Percentiles rank a stretch among this genome's conserved stretches.
These are phyloP conservation scores for Embidobia sp. DNA, from an alignment of 2,888 invertebrate genomes.

Conservation along the genomic window DNA sequence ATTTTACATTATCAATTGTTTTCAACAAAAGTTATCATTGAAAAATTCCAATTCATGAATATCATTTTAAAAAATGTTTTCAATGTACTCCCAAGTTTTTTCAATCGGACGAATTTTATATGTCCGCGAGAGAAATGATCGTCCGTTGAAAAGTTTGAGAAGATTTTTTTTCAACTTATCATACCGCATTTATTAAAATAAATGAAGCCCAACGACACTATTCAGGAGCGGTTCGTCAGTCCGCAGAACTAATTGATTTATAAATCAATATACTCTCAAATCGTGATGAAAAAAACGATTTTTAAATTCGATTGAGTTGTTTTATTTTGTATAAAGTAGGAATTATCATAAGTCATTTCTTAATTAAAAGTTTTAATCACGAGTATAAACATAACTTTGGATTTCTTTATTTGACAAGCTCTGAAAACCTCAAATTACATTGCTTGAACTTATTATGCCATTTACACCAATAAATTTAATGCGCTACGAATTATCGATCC, in stretches of 20 bases:
- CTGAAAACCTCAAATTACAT: slow-evolving; percentile 1
- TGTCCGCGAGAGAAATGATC: too few relatives aligned
- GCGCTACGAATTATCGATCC: not conserved
- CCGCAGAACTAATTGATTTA: not conserved
- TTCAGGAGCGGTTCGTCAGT: too few relatives aligned
- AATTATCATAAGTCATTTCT: slow-evolving; percentile 4
- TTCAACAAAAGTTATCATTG: slow-evolving; percentile 17
- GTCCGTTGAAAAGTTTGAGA: too few relatives aligned
- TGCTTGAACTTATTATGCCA: slow-evolving; percentile 1
- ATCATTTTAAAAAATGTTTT: not conserved
- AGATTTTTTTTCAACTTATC: too few relatives aligned
- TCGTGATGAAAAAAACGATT: not conserved
- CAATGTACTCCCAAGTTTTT: slow-evolving; percentile 2
- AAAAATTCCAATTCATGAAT: not conserved
- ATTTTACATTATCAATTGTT: slow-evolving; percentile 15
- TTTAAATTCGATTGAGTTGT: not conserved
- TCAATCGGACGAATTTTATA: slow-evolving; percentile 2
- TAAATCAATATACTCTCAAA: not conserved
- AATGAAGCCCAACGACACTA: too few relatives aligned
- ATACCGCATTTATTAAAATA: not conserved
- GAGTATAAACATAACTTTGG: not conserved
- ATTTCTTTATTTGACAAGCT: slow-evolving; percentile 4
- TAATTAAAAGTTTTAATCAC: slow-evolving; percentile 22
- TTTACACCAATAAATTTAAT: slow-evolving; percentile 2
- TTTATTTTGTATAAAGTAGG: not conserved